A percentile compares a stretch with the other conserved stretches of the same genome.
These are phyloP conservation scores for Dendronephthya gigantea DNA, from an alignment of 64 coral and sea anemone species.

Conservation along the genomic window DNA sequence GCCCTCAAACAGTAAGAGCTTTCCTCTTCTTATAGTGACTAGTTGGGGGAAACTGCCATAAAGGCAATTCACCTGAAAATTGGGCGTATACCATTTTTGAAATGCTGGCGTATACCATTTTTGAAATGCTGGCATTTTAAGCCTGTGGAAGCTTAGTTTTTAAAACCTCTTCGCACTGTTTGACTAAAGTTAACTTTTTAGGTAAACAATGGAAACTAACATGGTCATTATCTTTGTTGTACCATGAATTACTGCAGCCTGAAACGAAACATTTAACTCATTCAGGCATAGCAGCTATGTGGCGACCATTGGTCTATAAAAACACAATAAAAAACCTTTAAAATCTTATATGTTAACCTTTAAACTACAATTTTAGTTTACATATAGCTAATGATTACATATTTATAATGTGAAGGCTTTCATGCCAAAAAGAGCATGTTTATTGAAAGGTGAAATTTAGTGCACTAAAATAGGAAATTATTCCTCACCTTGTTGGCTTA, in stretches of 20 bases:
- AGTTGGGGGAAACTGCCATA: neutral
- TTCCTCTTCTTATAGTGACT: neutral
- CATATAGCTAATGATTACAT: no score
- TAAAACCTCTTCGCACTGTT: neutral
- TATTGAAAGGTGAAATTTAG: no score
- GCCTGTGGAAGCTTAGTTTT: neutral
- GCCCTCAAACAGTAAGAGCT: neutral
- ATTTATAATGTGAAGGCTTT: no score
- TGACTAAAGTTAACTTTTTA: neutral
- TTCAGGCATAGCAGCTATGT: no score
- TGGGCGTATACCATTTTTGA: neutral
- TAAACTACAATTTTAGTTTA: no score
- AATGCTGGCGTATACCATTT: no score
- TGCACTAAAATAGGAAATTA: no score
- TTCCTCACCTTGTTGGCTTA: no score
- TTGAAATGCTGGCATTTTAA: neutral
- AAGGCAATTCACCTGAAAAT: neutral
- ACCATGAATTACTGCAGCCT: constrained; percentile 6
- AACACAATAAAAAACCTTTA: no score
- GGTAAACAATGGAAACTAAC: constrained; percentile 14
- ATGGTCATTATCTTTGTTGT: neutral
- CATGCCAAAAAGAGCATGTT: no score
- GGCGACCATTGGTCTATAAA: no score
- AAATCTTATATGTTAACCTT: no score
- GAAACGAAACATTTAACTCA: constrained; percentile 5